Conservation (phyloP, 2,113 vertebrate species). For the Synodontis membranacea region DNA sequence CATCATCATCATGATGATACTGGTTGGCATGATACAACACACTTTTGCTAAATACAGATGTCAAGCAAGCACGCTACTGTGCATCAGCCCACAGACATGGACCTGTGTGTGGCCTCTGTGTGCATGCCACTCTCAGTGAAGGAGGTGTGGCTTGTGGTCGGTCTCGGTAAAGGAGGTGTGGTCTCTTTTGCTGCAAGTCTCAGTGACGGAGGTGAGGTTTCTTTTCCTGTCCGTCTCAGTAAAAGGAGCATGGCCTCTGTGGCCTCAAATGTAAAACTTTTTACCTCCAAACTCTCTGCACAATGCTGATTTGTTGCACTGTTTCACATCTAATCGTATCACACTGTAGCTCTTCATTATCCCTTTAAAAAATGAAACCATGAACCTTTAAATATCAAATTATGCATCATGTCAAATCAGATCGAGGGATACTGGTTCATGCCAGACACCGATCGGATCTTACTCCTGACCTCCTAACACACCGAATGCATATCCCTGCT, state of each 20-base stretch:
- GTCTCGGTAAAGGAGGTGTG: neutral
- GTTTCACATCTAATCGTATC: neutral
- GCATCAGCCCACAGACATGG: conserved; percentile 44
- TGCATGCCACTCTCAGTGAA: neutral
- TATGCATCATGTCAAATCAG: neutral
- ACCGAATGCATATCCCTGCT: neutral
- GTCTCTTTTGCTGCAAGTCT: neutral
- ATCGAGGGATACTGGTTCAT: neutral
- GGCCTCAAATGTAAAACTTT: neutral
- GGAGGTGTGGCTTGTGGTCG: neutral
- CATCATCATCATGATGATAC: conserved; percentile 24
- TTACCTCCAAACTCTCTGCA: neutral
- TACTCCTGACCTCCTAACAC: neutral
- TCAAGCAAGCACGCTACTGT: neutral
- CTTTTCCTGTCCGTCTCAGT: neutral
- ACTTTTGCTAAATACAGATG: conserved; percentile 23
- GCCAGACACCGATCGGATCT: neutral
- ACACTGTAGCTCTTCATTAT: neutral
- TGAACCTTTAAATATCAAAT: neutral
- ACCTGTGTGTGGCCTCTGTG: neutral
- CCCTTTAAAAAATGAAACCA: neutral
- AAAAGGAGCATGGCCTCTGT: neutral
- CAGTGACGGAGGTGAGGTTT: neutral
- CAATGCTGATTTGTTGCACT: neutral
- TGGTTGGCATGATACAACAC: conserved; percentile 12